phyloP scores from a whole-genome alignment of 2,797 vertebrate genomes.

The Pelodytes ibericus region DNA sequence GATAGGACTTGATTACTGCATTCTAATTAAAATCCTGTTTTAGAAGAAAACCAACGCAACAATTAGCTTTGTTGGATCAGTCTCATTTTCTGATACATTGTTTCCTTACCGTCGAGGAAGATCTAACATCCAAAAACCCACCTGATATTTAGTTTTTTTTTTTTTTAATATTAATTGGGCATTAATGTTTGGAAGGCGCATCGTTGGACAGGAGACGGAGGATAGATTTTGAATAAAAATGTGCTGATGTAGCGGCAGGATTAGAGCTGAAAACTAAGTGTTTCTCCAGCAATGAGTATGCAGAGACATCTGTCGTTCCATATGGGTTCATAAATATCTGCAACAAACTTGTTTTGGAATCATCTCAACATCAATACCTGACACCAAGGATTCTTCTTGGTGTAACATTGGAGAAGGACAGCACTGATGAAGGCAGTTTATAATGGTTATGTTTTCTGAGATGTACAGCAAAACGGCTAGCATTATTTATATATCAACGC shows the following conservation, averaged over 20 bases:
- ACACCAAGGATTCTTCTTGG: background rate
- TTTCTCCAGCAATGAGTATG: slow-evolving; percentile 66
- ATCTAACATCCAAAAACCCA: background rate
- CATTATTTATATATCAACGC: background rate
- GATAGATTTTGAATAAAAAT: slow-evolving; percentile 26
- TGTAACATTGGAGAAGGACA: background rate
- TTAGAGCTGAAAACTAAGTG: slow-evolving; percentile 72
- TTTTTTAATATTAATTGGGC: slow-evolving; percentile 30
- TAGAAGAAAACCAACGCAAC: background rate
- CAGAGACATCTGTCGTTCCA: slow-evolving; percentile 71
- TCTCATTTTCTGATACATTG: background rate
- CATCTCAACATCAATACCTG: slow-evolving; percentile 67
- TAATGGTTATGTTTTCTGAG: background rate
- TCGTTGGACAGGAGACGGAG: slow-evolving; percentile 12
- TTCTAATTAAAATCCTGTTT: too few species aligned
- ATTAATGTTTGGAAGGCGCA: slow-evolving; percentile 21
- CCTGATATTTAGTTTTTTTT: background rate
- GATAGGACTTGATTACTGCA: too few species aligned
- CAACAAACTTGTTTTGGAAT: slow-evolving; percentile 69
- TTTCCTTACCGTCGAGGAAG: background rate
- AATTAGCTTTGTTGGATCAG: background rate
- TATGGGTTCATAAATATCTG: slow-evolving; percentile 76
- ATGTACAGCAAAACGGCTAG: background rate
- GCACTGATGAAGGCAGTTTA: background rate
- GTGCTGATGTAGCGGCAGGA: slow-evolving; percentile 62